Evolutionary conservation across 2,888 invertebrate species (phyloP), one percentile per base, ranked within the genome.

Genomic region (Lomographa bimaculata): DNA sequence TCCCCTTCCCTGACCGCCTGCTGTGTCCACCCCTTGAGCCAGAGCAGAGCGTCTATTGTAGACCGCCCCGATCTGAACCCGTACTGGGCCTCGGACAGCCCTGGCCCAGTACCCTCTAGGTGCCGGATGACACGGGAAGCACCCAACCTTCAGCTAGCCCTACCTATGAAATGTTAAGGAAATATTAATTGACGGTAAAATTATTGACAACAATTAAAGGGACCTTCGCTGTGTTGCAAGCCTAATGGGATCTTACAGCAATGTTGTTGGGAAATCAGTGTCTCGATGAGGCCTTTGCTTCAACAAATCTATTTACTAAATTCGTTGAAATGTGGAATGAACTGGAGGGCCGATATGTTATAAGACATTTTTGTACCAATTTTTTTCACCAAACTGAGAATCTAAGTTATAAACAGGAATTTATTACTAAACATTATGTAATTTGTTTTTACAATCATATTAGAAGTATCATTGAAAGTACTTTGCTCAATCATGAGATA

Each of bases 221-320:
- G 6, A 23, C 5, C 9, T 10, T 9, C 5, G 19, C 5, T 8
- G 12, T 45, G 4, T 8, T 29, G 4, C 18, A 19, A 21, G 35
- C 34, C 1, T 39, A 45, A 26, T 45, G 39, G 44, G 16, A 30
- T 3, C 23, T 45, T 3, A 23, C 26, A n/a, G 5, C 26, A 21
- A 35, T 1, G 30, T 45, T 6, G n/a, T 35, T 7, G 25, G 30
- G 5, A 19, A 32, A 14, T 12, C 26, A n/a, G 0, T 30, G 35
- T 26, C 17, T 35, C 9, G 5, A 5, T 8, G 30, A 23, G 2
- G 39, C 26, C 14, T 19, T 24, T 2, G n/a, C 7, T 5, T 14
- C n/a, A 3, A 19, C 1, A 19, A n/a, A 3, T n/a, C n/a, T 19
- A n/a, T 6, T 19, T n/a, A 6, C 19, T 19, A 6, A n/a, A n/a